Percentiles rank a stretch among this genome's conserved stretches.
Conservation (phyloP, 2,888 invertebrate species). For the Thera obeliscata region DNA sequence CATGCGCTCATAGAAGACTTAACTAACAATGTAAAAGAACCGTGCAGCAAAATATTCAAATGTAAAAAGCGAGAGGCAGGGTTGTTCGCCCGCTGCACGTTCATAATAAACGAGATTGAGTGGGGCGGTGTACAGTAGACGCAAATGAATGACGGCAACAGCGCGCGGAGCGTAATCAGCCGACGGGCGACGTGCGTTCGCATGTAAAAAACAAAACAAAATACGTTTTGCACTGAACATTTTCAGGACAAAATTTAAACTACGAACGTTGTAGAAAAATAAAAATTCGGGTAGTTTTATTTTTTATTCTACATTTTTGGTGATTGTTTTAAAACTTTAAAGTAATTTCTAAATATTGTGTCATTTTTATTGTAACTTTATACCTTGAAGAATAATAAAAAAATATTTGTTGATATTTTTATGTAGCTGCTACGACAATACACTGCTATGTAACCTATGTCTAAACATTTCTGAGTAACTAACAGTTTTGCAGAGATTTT, state of each 20-base stretch:
- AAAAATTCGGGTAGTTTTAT: constrained; percentile 34
- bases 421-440: too few species aligned
- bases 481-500: too few species aligned
- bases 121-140: constrained; percentile 70
- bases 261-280: constrained; percentile 47
- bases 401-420: too few species aligned
- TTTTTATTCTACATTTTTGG: too few species aligned
- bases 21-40: constrained; percentile 68
- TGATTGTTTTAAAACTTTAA: too few species aligned
- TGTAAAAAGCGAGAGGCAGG: constrained; percentile 70
- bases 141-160: constrained; percentile 79
- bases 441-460: too few species aligned
- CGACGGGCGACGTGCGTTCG: constrained; percentile 70
- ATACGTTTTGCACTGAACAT: constrained; percentile 59
- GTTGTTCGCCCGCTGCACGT: constrained; percentile 65
- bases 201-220: constrained; percentile 70
- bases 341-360: too few species aligned
- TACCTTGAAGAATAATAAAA: too few species aligned
- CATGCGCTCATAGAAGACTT: constrained; percentile 52
- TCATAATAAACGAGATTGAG: constrained; percentile 82
- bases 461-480: too few species aligned
- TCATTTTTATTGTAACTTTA: too few species aligned
- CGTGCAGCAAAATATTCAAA: constrained; percentile 69
- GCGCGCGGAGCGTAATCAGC: constrained; percentile 73
- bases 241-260: constrained; percentile 49